phyloP scores from a whole-genome alignment of 2,888 invertebrate genomes.

The Entomobrya multifasciata region DNA sequence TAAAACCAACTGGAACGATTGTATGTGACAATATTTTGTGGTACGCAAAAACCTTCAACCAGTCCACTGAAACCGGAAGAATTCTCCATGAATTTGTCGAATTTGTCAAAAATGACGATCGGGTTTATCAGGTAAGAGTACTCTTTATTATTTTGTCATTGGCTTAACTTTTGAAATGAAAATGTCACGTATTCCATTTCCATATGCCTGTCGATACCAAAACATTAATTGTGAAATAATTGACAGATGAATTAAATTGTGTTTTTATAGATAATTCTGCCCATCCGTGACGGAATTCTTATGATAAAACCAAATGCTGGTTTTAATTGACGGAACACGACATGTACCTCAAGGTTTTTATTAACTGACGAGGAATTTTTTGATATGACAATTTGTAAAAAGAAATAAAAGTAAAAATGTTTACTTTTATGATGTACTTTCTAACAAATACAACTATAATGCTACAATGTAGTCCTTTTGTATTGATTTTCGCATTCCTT shows the following conservation, averaged over 20 bases:
- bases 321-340: too few species aligned
- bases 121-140: constrained; percentile 75
- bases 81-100: constrained; percentile 73
- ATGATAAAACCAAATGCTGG: constrained; percentile 64
- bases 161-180: too few species aligned
- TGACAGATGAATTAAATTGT: background rate
- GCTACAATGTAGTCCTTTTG: too few species aligned
- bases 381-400: too few species aligned
- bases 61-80: constrained; percentile 49
- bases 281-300: constrained; percentile 74
- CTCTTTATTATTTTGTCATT: too few species aligned
- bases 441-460: too few species aligned
- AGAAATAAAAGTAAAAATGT: too few species aligned
- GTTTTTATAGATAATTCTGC: constrained; percentile 69
- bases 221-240: background rate
- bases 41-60: constrained; percentile 60
- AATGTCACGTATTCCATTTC: background rate
- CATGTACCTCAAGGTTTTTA: too few species aligned
- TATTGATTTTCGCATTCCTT: too few species aligned
- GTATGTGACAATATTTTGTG: constrained; percentile 76
- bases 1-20: constrained; percentile 70
- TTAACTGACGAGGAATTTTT: too few species aligned
- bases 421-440: too few species aligned
- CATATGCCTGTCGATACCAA: background rate
- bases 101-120: constrained; percentile 72